phyloP scores from a whole-genome alignment of 2,888 invertebrate genomes.

The Leptinotarsa haldemani region DNA sequence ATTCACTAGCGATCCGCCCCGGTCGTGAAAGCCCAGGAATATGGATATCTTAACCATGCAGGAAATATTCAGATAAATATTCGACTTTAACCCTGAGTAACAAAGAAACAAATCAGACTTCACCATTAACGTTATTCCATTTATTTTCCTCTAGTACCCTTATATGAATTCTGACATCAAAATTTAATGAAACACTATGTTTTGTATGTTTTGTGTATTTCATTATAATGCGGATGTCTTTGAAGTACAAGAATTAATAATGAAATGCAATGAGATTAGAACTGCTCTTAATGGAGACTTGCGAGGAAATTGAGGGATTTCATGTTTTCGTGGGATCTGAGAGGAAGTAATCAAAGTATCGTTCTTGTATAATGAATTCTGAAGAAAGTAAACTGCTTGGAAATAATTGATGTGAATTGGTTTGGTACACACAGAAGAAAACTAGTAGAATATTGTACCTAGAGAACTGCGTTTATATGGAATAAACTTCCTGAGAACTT shows the following conservation, averaged over 20 bases:
- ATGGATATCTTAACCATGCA: too few species aligned
- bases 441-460: not conserved
- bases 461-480: too few species aligned
- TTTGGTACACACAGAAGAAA: not conserved
- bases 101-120: not conserved
- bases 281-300: slow-evolving; percentile 29
- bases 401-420: not conserved
- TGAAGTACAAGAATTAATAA: slow-evolving; percentile 1
- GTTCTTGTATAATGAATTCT: not conserved
- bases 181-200: not conserved
- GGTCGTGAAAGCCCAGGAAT: too few species aligned
- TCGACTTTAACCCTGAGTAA: not conserved
- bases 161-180: not conserved
- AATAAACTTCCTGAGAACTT: too few species aligned
- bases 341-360: not conserved
- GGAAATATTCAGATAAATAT: not conserved
- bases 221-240: not conserved
- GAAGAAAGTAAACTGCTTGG: not conserved
- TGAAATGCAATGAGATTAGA: slow-evolving; percentile 20
- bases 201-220: slow-evolving; percentile 3
- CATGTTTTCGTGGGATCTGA: slow-evolving; percentile 26
- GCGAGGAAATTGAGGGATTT: slow-evolving; percentile 32
- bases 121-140: not conserved
- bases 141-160: not conserved
- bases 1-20: too few species aligned